phyloP scores from a whole-genome alignment of 2,797 vertebrate species.

The Prionace glauca region DNA sequence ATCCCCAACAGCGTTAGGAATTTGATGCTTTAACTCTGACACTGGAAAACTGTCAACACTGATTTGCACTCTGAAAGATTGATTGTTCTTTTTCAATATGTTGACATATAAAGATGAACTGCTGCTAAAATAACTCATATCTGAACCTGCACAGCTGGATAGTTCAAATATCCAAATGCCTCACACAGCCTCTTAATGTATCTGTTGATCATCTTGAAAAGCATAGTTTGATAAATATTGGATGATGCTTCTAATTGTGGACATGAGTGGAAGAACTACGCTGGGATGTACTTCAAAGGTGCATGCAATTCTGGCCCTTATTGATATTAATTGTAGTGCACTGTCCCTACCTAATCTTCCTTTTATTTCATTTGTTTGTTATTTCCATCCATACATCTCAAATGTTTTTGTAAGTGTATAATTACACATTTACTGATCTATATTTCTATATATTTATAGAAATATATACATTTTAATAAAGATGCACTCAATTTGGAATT shows the following conservation, averaged over 20 bases:
- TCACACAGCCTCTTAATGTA: background rate
- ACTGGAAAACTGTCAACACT: background rate
- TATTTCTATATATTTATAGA: too few relatives aligned
- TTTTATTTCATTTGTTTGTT: background rate
- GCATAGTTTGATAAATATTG: background rate
- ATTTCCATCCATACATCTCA: too few relatives aligned
- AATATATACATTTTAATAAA: background rate
- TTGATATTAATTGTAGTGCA: background rate
- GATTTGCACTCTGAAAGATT: background rate
- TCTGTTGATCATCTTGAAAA: background rate
- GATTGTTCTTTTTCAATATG: background rate
- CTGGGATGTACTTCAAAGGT: background rate
- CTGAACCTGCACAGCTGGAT: background rate
- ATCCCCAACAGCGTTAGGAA: background rate
- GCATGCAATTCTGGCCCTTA: background rate
- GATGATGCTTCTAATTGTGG: background rate
- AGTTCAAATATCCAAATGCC: background rate
- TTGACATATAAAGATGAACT: constrained; percentile 27
- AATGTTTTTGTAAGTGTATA: background rate
- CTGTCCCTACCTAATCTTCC: background rate
- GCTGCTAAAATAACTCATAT: background rate
- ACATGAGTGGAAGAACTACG: background rate
- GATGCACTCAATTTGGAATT: background rate
- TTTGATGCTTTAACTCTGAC: constrained; percentile 4
- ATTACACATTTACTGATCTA: background rate